Percentiles rank a stretch among this genome's conserved stretches.
phyloP scores from a whole-genome alignment of 2,797 vertebrate species.

The Furcifer pardalis region DNA sequence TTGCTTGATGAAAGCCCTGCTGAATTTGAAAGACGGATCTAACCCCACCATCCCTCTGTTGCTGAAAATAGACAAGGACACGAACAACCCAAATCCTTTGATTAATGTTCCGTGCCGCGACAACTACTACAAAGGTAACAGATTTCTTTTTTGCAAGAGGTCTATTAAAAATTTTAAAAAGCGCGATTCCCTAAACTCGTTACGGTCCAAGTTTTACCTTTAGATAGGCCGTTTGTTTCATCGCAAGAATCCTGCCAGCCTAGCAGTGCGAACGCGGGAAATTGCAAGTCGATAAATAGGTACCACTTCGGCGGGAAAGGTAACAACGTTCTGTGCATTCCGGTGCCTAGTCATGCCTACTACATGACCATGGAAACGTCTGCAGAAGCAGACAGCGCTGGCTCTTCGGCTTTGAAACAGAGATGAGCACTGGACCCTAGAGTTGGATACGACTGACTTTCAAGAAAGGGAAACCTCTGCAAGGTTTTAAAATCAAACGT shows the following conservation, averaged over 20 bases:
- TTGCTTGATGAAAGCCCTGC: conserved; percentile 89
- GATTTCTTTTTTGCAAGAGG: background rate
- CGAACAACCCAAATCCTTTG: conserved; percentile 80
- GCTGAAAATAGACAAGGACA: conserved; percentile 82
- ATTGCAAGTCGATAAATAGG: too few relatives aligned
- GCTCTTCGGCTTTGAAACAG: too few relatives aligned
- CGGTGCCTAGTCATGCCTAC: too few relatives aligned
- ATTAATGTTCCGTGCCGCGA: conserved; percentile 84
- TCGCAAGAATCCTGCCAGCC: background rate
- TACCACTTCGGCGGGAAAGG: too few relatives aligned
- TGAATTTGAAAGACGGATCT: conserved; percentile 83
- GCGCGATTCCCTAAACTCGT: too few relatives aligned
- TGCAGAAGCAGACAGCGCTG: too few relatives aligned
- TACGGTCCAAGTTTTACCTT: background rate
- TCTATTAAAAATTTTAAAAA: background rate
- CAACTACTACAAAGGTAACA: conserved; percentile 84
- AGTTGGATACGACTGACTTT: too few relatives aligned
- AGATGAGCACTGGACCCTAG: too few relatives aligned
- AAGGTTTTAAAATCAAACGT: background rate
- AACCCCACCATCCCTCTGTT: conserved; percentile 85
- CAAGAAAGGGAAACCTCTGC: too few relatives aligned
- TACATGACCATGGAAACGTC: too few relatives aligned
- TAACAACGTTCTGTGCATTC: too few relatives aligned
- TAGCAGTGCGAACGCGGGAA: too few relatives aligned
- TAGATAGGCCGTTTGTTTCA: background rate